A percentile compares a stretch with the other conserved stretches of the same genome.
These are phyloP conservation scores for Heteronetta atricapilla DNA, from an alignment of 2,113 vertebrate species.

Conservation along the genomic window DNA sequence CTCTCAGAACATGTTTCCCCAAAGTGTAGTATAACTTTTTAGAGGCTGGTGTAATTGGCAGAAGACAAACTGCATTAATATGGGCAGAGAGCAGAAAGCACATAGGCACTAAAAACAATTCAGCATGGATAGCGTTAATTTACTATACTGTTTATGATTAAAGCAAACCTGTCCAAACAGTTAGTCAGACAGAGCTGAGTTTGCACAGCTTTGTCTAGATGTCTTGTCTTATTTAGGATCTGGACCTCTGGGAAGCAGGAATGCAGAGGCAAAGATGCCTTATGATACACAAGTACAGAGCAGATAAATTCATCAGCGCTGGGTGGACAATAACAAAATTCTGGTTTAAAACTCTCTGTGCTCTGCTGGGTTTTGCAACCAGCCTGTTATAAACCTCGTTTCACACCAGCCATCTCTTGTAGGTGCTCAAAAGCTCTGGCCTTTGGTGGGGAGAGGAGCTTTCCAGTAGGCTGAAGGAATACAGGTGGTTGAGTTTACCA, in stretches of 20 bases:
- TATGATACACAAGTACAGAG: background rate
- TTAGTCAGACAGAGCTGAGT: background rate
- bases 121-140: background rate
- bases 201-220: slow-evolving; percentile 22
- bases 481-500: slow-evolving; percentile 37
- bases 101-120: slow-evolving; percentile 15
- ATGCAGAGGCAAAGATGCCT: background rate
- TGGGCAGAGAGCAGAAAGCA: background rate
- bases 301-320: fast-evolving
- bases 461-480: background rate
- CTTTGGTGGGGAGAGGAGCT: background rate
- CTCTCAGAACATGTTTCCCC: background rate
- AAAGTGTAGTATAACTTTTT: background rate
- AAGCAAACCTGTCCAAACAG: slow-evolving; percentile 50
- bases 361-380: background rate
- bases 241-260: background rate
- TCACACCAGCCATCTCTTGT: background rate
- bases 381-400: background rate
- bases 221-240: slow-evolving; percentile 19
- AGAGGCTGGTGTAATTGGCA: background rate
- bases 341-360: background rate
- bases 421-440: background rate
- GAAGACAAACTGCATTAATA: background rate
- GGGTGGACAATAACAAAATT: background rate
- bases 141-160: slow-evolving; percentile 25